Base-by-base conservation (phyloP, 37 sponge, comb jelly and placozoan species). In the Geodia barretti region DNA sequence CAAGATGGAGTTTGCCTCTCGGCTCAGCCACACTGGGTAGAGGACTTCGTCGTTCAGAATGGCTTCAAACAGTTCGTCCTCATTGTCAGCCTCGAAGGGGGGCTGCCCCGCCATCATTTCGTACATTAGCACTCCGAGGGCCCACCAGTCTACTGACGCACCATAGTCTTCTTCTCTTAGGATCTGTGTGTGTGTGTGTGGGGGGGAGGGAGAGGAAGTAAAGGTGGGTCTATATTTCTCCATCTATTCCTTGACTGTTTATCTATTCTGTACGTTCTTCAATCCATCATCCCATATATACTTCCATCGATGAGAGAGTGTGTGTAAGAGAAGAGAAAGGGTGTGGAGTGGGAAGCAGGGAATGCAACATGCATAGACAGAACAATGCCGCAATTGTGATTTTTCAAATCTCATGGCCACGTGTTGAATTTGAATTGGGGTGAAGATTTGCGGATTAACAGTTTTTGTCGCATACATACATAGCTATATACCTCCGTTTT, bases 21-120 rank as follows among this genome's bases (percentile, higher is more conserved):
- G 84, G 62, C 92, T 90, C 54, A 99, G 83, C 95, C 97, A 99
- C 36, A 94, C 95, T 14, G 99, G 99, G 71, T 96, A 94, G 40
- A 96, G 86, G 28, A 99, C 97, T 39, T 99, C 99, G 74, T 99
- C 97, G 37, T 96, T 78, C 24, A 96, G 71, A 61, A 99, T 99
- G 28, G 97, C 89, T 26, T 83, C 83, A 87, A 98, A 98, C 40
- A 98, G 72, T 39, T 99, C 99, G 28, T 99, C 97, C 64, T 99
- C 99, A 54, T 90, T 94, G 90, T 99, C 97, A 1, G 95, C 99
- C 77, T 99, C 99, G 72, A 96, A 99, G 14, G 99, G 99, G 39
- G 97, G 99, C 93, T 96, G 95, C 58, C 99, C 99, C 0, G 97
- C 95, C 88, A 99, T 88, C 99, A 99, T 99, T 79, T 99, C 99